phyloP scores from a whole-genome alignment of 2,888 invertebrate genomes.

The Gasteruption jaculator region DNA sequence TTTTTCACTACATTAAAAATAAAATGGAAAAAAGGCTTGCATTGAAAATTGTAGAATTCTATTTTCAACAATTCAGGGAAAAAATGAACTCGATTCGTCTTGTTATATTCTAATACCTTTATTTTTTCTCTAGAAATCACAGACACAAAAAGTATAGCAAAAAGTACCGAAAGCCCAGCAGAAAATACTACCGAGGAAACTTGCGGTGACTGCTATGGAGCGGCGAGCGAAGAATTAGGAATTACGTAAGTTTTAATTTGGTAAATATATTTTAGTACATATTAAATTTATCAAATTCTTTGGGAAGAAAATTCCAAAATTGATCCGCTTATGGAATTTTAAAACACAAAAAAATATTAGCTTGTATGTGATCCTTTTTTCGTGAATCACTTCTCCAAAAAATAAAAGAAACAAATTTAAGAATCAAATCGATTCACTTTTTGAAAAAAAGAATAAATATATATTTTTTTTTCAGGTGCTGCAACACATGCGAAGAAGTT shows the following conservation, averaged over 20 bases:
- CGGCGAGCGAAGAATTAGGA: slow-evolving; percentile 55
- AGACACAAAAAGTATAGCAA: slow-evolving; percentile 12
- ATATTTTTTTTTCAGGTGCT: slow-evolving; percentile 65
- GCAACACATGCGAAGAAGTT: slow-evolving; percentile 95
- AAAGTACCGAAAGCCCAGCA: too few relatives aligned
- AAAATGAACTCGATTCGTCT: too few relatives aligned
- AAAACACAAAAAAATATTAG: neutral
- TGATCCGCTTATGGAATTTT: neutral
- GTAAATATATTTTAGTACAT: slow-evolving; percentile 3
- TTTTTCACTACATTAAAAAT: too few relatives aligned
- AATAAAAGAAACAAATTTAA: neutral
- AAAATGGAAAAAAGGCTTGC: too few relatives aligned
- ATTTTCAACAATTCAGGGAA: too few relatives aligned
- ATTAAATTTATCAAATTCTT: slow-evolving; percentile 6
- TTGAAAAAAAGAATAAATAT: neutral
- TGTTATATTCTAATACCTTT: neutral
- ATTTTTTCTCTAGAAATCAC: slow-evolving; percentile 1
- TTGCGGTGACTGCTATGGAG: slow-evolving; percentile 97
- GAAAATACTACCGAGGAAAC: slow-evolving; percentile 54
- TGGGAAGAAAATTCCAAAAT: too few relatives aligned
- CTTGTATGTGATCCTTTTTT: neutral
- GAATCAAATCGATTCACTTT: neutral
- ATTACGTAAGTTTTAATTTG: slow-evolving; percentile 40
- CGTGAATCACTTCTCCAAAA: neutral
- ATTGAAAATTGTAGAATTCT: too few relatives aligned